phyloP scores from a whole-genome alignment of 35 echinoderm and acorn worm genomes.

The Patiria miniata region DNA sequence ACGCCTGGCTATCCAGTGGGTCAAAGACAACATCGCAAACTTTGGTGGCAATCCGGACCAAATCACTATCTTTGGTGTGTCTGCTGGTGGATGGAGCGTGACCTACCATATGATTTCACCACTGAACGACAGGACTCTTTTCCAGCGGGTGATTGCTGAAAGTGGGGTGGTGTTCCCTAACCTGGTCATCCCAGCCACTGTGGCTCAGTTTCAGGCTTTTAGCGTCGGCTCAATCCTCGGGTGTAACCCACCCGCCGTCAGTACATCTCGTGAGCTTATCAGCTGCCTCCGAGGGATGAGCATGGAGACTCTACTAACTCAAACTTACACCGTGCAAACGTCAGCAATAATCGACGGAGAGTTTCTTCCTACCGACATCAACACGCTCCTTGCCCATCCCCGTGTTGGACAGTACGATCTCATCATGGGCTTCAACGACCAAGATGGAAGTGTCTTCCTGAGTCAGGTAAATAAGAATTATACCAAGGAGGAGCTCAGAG shows the following conservation, averaged over 20 bases:
- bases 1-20: slow-evolving; percentile 67
- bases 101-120: slow-evolving; percentile 29
- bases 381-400: neutral
- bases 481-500: neutral
- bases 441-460: slow-evolving; percentile 21
- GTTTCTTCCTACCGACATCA: slow-evolving; percentile 25
- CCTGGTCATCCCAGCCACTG: neutral
- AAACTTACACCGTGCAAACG: neutral
- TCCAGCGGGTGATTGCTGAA: slow-evolving; percentile 35
- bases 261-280: neutral
- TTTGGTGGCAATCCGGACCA: slow-evolving; percentile 29
- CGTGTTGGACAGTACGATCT: slow-evolving; percentile 44
- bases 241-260: neutral
- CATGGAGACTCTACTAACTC: slow-evolving; percentile 12
- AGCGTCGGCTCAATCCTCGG: neutral
- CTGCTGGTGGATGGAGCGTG: slow-evolving; percentile 30
- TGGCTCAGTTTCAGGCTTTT: slow-evolving; percentile 2
- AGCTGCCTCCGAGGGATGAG: slow-evolving; percentile 21
- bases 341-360: slow-evolving; percentile 38
- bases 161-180: slow-evolving; percentile 8
- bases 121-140: slow-evolving; percentile 6
- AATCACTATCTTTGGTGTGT: slow-evolving; percentile 33
- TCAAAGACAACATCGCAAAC: slow-evolving; percentile 67
- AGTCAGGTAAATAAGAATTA: neutral
- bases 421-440: slow-evolving; percentile 38